phyloP scores from a whole-genome alignment of 1,140 invertebrate genomes.

The Heliconius melpomene region DNA sequence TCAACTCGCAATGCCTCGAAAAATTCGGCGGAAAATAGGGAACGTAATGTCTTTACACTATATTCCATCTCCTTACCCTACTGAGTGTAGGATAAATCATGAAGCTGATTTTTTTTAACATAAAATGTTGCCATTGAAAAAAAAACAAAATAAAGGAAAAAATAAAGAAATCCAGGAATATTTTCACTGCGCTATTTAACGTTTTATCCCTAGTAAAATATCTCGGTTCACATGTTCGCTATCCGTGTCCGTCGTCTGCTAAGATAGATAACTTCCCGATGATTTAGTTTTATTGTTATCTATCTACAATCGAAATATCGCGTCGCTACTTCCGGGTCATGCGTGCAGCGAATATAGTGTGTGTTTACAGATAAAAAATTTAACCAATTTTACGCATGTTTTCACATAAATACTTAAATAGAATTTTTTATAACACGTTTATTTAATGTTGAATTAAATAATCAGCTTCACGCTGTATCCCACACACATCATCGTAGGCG shows the following conservation, averaged over 20 bases:
- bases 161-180: slow-evolving; percentile 36
- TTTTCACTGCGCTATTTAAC: slow-evolving; percentile 65
- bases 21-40: no score
- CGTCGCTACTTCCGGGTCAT: slow-evolving; percentile 41
- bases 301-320: slow-evolving; percentile 68
- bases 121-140: not conserved
- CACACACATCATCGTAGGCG: no score
- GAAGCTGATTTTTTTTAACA: no score
- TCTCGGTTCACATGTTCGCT: slow-evolving; percentile 68
- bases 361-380: not conserved
- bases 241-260: slow-evolving; percentile 57
- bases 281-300: slow-evolving; percentile 80
- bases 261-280: slow-evolving; percentile 78
- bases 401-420: not conserved
- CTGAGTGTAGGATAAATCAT: no score
- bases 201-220: slow-evolving; percentile 69
- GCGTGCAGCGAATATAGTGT: not conserved
- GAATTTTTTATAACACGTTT: not conserved
- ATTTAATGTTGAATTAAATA: not conserved
- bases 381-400: not conserved
- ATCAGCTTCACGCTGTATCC: no score
- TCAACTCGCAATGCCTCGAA: no score
- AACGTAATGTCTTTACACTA: no score
- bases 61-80: no score
- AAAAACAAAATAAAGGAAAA: not conserved